These are phyloP conservation scores for Poecilobothrus nobilitatus DNA, from an alignment of 2,888 invertebrate genomes.

Conservation along the genomic window DNA sequence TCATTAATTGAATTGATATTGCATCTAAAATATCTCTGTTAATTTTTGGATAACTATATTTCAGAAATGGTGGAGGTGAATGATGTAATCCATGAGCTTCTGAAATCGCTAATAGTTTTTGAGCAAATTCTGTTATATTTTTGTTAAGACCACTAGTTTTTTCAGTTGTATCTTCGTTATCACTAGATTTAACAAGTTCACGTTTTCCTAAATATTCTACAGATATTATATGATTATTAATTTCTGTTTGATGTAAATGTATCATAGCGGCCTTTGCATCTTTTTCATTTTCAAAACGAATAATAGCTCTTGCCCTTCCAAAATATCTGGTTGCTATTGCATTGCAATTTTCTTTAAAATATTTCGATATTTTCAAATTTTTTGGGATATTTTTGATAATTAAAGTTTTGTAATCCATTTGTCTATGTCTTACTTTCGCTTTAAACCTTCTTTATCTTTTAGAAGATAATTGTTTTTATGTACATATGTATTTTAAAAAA, in stretches of 20 bases:
- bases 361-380: background rate
- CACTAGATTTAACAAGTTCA: background rate
- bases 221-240: background rate
- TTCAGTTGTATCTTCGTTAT: background rate
- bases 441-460: no score
- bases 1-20: conserved; percentile 65
- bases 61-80: conserved; percentile 65
- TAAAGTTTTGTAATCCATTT: background rate
- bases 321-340: background rate
- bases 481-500: no score
- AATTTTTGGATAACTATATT: conserved; percentile 74
- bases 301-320: background rate
- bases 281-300: background rate
- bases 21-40: conserved; percentile 64
- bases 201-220: conserved; percentile 8
- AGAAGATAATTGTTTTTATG: no score
- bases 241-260: background rate
- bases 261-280: background rate
- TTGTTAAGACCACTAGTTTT: background rate
- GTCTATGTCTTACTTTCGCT: no score
- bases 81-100: conserved; percentile 49
- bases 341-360: background rate
- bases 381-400: background rate
- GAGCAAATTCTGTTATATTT: background rate
- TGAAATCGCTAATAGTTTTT: conserved; percentile 3